phyloP scores from a whole-genome alignment of 2,113 vertebrate genomes.

The Dicentrarchus labrax region DNA sequence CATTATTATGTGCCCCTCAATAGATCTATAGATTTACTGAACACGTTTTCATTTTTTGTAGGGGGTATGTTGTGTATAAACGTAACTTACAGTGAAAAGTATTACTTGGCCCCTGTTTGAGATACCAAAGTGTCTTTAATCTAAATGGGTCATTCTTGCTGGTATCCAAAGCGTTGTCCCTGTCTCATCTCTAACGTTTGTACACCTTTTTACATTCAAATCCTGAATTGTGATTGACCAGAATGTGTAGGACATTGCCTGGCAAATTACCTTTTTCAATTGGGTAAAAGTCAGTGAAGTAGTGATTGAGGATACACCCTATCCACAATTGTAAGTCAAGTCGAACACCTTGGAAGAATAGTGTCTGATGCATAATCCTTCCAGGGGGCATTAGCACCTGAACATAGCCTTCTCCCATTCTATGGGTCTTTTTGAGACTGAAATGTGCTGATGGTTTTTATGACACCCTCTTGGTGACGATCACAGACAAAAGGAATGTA shows the following conservation, averaged over 20 bases:
- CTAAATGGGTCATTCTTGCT: not conserved
- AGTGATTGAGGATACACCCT: not conserved
- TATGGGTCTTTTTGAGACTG: not conserved
- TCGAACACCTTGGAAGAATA: not conserved
- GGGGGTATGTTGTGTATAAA: not conserved
- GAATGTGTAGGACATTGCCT: not conserved
- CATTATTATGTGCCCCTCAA: too few species aligned
- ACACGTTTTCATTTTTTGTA: not conserved
- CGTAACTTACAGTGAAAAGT: not conserved
- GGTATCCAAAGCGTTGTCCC: not conserved
- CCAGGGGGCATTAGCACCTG: slow-evolving; percentile 28
- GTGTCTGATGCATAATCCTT: not conserved
- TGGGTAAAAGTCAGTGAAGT: not conserved
- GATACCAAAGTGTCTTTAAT: not conserved
- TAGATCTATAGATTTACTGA: not conserved
- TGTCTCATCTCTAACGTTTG: not conserved
- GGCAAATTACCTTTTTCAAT: not conserved
- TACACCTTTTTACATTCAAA: not conserved
- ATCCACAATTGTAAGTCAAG: not conserved
- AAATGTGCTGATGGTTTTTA: not conserved
- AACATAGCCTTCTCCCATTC: not conserved
- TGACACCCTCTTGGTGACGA: not conserved
- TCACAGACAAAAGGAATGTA: slow-evolving; percentile 7
- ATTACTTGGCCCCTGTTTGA: not conserved
- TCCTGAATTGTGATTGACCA: not conserved